Percentiles rank a stretch among this genome's conserved stretches.
Conservation (phyloP, 1,140 invertebrate species). For the Drosophila pallidifrons region DNA sequence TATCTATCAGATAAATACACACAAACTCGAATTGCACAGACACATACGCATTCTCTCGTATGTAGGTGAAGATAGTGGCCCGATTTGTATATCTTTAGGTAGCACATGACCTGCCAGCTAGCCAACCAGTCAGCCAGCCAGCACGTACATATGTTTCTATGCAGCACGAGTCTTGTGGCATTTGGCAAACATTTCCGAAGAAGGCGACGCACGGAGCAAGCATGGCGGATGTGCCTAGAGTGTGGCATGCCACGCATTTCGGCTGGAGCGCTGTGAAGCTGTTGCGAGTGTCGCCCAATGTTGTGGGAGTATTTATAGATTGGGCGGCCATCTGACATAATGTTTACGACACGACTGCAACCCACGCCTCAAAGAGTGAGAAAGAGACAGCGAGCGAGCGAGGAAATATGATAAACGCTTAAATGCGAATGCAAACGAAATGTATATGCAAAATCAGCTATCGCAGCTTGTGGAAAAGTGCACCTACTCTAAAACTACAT, state of each 20-base stretch:
- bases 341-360: slow-evolving; percentile 68
- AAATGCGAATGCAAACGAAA: slow-evolving; percentile 37
- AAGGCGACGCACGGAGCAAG: slow-evolving; percentile 5
- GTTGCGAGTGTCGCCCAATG: slow-evolving; percentile 36
- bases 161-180: slow-evolving; percentile 26
- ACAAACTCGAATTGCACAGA: background rate
- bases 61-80: slow-evolving; percentile 40
- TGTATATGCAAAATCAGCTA: slow-evolving; percentile 24
- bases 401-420: slow-evolving; percentile 43
- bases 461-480: slow-evolving; percentile 41
- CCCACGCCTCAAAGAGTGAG: slow-evolving; percentile 44
- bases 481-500: slow-evolving; percentile 44
- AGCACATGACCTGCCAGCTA: slow-evolving; percentile 58
- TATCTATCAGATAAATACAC: background rate
- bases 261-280: slow-evolving; percentile 15
- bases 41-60: background rate
- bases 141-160: slow-evolving; percentile 14
- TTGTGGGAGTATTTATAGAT: slow-evolving; percentile 70
- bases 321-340: slow-evolving; percentile 62
- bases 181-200: slow-evolving; percentile 25
- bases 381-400: background rate
- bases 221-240: slow-evolving; percentile 14
- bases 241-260: slow-evolving; percentile 27
- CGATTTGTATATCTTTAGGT: slow-evolving; percentile 51
- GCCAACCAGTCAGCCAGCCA: background rate